Conservation (phyloP, 2,113 vertebrate genomes). For the Lamprotornis superbus region DNA sequence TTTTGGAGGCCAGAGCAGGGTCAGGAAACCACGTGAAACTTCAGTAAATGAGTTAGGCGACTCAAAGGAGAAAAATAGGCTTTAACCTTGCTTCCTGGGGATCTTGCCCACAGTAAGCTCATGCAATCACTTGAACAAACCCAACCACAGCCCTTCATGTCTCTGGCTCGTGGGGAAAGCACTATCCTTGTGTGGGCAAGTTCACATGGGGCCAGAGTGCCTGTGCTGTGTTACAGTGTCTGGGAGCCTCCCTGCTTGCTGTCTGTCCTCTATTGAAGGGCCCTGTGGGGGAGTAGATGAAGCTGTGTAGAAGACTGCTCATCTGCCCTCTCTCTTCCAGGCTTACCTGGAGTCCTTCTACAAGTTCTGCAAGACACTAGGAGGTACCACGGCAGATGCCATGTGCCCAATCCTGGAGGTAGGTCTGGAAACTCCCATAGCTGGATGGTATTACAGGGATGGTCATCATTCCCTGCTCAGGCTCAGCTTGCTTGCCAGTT, state of each 20-base stretch:
- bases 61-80: neutral
- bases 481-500: neutral
- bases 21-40: constrained; percentile 39
- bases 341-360: constrained; percentile 97
- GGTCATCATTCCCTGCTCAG: neutral
- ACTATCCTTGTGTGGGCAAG: neutral
- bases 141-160: neutral
- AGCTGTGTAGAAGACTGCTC: neutral
- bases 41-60: neutral
- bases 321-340: constrained; percentile 58
- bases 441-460: neutral
- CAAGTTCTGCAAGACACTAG: constrained; percentile 93
- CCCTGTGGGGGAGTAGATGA: neutral
- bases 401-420: constrained; percentile 99
- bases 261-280: neutral
- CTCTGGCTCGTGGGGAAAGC: neutral
- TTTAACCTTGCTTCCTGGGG: neutral
- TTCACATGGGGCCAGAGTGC: neutral
- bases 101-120: constrained; percentile 9
- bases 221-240: neutral
- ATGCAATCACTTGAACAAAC: neutral
- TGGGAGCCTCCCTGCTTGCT: neutral
- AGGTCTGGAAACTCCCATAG: neutral
- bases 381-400: constrained; percentile 93
- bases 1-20: constrained; percentile 15